Base-by-base conservation (phyloP, 2,888 invertebrate genomes). In the Thera obeliscata region DNA sequence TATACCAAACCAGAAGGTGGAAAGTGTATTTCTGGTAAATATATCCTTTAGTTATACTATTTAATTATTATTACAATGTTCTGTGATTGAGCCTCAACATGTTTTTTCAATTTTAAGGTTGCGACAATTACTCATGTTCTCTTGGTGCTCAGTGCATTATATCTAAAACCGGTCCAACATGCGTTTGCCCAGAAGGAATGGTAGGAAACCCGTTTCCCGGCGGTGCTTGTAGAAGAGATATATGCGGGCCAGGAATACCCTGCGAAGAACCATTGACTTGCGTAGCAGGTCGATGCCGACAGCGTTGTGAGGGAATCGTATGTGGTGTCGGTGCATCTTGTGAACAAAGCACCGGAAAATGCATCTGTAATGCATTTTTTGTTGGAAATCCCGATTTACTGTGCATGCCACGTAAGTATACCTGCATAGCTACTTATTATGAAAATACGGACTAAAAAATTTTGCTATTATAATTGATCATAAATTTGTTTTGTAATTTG, bases 201-300 rank as follows among this genome's bases (percentile, higher is more conserved):
- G 95, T 96, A 66, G 98, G 98, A 33, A 98, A 98, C 90, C 98
- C 98, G 6, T 98, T 98, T 93, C 97, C 98, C 1, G 98, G 98
- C 38, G 98, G 98, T 50, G 95, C 94, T 64, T 98, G 98, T 82
- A 94, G 94, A 64, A 96, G 96, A 61, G 98, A 98, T 87, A 94
- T 97, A 62, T 98, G 98, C 85, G 97, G 97, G 0, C 94, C 96
- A 2, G 95, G 95, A 0, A 93, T 96, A 61, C 97, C 97, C 0
- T 98, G 98, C 78, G 95, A 95, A 43, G 95, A 96, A 59, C 97
- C 97, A 0, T 95, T 96, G 78, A 95, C 97, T 2, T 98, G 98
- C 84, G 96, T 98, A 71, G 96, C 96, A 33, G 98, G 98, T 38
- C 95, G 98, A 70, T 98, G 98, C 85, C 97, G 98, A 81, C 96